Evolutionary conservation across 2,113 vertebrate species (phyloP), one percentile per base, ranked within the genome.

Genomic region (Ctenodactylus gundi): DNA sequence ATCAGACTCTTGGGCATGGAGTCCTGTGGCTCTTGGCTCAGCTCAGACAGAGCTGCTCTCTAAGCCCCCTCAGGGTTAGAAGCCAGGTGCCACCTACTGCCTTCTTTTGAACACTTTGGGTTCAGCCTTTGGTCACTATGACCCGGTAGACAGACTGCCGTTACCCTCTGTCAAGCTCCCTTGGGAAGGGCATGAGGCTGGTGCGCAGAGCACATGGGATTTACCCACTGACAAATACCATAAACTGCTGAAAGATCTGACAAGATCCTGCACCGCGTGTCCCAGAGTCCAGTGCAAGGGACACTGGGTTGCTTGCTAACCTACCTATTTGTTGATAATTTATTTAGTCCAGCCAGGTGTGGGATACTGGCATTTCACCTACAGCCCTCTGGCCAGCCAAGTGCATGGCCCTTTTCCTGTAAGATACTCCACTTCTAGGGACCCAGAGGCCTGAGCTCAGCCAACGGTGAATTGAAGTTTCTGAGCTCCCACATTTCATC

Each of bases 1-100:
- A n/a, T n/a, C n/a, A n/a, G n/a, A 18, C 80, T 70, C 85, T 84
- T 93, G 90, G 96, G 75, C 72, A 31, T 17, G 44, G 27, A 36
- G 55, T 95, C 86, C 95, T 88, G 68, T 27, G 51, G n/a, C n/a
- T n/a, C n/a, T n/a, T n/a, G 55, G 25, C 55, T 70, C 34, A 34
- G 55, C 29, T 78, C 20, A 70, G 90, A 29, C n/a, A 14, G 27
- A 34, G 3, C 7, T 89, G 3, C n/a, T n/a, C n/a, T n/a, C n/a
- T n/a, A n/a, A n/a, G n/a, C n/a, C n/a, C n/a, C n/a, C n/a, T n/a
- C 58, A 70, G 27, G 51, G 49, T 93, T 44, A 84, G 62, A 88
- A 65, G 21, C n/a, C n/a, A 7, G 3, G n/a, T 31, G 3, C 41
- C 44, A 41, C 60, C 87, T 39, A 70, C 25, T 41, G 58, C 46